These are phyloP conservation scores for Acronicta aceris DNA, from an alignment of 2,888 invertebrate species.

Conservation along the genomic window DNA sequence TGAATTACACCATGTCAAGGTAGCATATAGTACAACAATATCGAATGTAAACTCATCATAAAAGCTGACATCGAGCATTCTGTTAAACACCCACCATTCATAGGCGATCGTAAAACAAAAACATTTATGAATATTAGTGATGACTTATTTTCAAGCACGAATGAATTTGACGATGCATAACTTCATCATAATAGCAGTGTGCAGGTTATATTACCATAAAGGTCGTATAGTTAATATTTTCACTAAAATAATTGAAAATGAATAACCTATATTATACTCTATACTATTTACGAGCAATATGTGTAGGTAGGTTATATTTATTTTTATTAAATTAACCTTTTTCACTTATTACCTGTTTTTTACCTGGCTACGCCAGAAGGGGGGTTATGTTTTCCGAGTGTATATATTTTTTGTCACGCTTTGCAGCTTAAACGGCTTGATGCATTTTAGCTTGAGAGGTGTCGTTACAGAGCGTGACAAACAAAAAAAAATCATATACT, in stretches of 20 bases:
- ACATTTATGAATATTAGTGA: background rate
- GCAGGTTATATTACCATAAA: constrained; percentile 1
- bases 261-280: no score
- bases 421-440: no score
- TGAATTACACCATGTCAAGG: constrained; percentile 4
- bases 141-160: constrained; percentile 29
- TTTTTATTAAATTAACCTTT: no score
- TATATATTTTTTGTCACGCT: no score
- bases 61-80: constrained; percentile 6
- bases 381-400: no score
- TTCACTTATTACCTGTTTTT: no score
- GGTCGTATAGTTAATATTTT: background rate
- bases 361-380: no score
- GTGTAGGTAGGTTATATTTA: no score
- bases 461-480: no score
- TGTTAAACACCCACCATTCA: background rate
- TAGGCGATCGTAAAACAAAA: constrained; percentile 19
- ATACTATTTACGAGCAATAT: no score
- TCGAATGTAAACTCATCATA: background rate
- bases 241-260: background rate
- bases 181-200: background rate
- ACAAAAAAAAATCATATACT: no score
- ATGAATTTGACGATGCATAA: background rate
- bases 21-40: background rate
- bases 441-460: no score